Conservation (phyloP, 2,888 invertebrate genomes). For the Drosophila lacicola region DNA sequence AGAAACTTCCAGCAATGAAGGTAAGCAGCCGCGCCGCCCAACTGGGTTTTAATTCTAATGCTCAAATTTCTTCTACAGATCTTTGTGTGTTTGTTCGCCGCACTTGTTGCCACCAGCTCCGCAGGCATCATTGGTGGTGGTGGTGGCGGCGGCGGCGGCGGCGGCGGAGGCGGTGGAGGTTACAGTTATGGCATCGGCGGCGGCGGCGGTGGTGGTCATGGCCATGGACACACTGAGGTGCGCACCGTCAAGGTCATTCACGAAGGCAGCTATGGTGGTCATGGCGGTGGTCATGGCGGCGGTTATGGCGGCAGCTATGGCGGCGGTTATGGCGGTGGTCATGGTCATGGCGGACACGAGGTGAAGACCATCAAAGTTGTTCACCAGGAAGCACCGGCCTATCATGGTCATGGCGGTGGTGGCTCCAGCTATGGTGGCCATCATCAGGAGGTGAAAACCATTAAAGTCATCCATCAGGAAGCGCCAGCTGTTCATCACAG, state of each 20-base stretch:
- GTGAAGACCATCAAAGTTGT: slow-evolving; percentile 59
- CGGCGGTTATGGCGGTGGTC: slow-evolving; percentile 17
- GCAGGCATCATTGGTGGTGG: slow-evolving; percentile 67
- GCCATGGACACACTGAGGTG: slow-evolving; percentile 52
- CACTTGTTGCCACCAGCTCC: slow-evolving; percentile 66
- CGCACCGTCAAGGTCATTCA: slow-evolving; percentile 67
- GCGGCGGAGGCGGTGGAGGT: slow-evolving; percentile 61
- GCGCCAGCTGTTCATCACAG: slow-evolving; percentile 19
- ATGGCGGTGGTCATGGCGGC: slow-evolving; percentile 29
- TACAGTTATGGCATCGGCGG: slow-evolving; percentile 64
- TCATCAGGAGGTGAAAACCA: slow-evolving; percentile 35
- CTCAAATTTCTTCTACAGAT: slow-evolving; percentile 36
- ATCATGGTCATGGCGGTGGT: slow-evolving; percentile 35
- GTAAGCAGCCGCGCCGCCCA: slow-evolving; percentile 30
- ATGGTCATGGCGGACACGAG: slow-evolving; percentile 40
- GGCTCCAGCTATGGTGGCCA: slow-evolving; percentile 29
- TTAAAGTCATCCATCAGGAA: slow-evolving; percentile 40
- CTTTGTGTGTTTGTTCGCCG: slow-evolving; percentile 71
- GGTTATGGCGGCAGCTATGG: slow-evolving; percentile 24
- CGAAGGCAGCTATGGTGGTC: slow-evolving; percentile 26
- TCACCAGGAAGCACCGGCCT: slow-evolving; percentile 50
- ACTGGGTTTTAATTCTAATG: neutral
- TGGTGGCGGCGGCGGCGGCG: slow-evolving; percentile 59
- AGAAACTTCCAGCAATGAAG: slow-evolving; percentile 79
- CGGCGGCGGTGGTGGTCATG: slow-evolving; percentile 34